Base-by-base conservation (phyloP, 1,140 invertebrate genomes). In the Dermatophagoides farinae region DNA sequence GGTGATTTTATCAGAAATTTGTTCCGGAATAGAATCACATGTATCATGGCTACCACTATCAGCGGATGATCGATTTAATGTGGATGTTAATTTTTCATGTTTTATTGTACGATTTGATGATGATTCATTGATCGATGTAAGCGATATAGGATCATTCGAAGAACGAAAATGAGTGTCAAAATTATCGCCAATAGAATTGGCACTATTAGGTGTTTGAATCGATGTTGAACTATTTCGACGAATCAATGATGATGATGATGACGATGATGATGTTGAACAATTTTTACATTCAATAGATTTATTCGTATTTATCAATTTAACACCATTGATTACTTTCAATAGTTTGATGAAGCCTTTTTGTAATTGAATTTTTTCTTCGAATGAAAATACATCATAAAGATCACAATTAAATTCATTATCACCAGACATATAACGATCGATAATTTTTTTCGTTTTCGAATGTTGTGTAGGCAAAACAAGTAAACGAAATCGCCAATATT, bases 401-500 rank as follows among this genome's bases (percentile, higher is more conserved):
- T 93, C 86, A 69, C 85, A 89, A 64, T 81, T 79, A 57, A 77
- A 76, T 16, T 80, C 81, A 43, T 80, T 79, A 1, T 60, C 57
- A 22, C 38, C n/a, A 11, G 83, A 70, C 47, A 86, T 85, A 68
- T 79, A 80, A 18, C 69, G 70, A 41, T 76, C 73, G 49, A 70
- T 70, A 39, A 75, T 75, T 58, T 71, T 71, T 65, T 69, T 74
- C 46, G 73, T 75, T 23, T 70, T 71, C 37, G 67, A 53, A 57
- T 72, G 71, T n/a, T 57, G n/a, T 11, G 66, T 68, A 5, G 91
- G 90, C 47, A 97, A 69, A 8, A 97, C 69, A 64, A 89, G 83
- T 64, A 95, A 83, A 31, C 90, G 77, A 70, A 90, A 88, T 64
- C 91, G 77, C 92, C 91, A 97, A 71, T 86, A 97, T 75, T 97